A percentile compares a stretch with the other conserved stretches of the same genome.
Conservation (phyloP, 1,140 invertebrate genomes). For the Halyomorpha halys region DNA sequence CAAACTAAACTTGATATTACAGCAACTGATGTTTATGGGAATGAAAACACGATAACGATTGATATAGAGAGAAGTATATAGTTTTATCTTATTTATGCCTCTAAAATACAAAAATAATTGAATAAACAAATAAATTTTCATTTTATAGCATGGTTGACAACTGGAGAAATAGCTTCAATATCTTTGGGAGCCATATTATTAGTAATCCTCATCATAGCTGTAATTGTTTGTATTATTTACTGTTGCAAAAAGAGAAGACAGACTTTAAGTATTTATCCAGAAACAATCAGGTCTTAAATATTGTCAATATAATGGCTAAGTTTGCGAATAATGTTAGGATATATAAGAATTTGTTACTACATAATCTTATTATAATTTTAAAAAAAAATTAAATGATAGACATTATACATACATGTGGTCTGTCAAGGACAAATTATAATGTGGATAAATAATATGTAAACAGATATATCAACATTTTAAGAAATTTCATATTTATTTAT, state of each 20-base stretch:
- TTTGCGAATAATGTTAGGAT: too few relatives aligned
- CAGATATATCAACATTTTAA: too few relatives aligned
- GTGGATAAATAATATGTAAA: too few relatives aligned
- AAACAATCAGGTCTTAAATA: too few relatives aligned
- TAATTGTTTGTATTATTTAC: neutral
- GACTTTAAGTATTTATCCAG: too few relatives aligned
- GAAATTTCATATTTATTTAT: too few relatives aligned
- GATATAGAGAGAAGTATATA: constrained; percentile 26
- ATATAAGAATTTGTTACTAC: too few relatives aligned
- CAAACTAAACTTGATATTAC: constrained; percentile 24
- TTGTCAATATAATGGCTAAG: too few relatives aligned
- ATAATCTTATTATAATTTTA: too few relatives aligned
- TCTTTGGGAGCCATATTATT: neutral
- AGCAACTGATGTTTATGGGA: constrained; percentile 24
- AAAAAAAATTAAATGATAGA: too few relatives aligned
- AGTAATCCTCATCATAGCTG: neutral
- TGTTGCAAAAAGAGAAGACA: neutral
- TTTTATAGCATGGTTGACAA: neutral
- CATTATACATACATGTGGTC: too few relatives aligned
- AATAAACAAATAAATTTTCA: neutral
- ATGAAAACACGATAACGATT: constrained; percentile 15
- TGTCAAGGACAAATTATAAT: too few relatives aligned
- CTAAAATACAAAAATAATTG: neutral
- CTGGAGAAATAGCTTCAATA: neutral
- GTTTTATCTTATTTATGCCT: neutral